Percentiles rank a stretch among this genome's conserved stretches.
Conservation (phyloP, 2,888 invertebrate genomes). For the Hyposoter dolosus region DNA sequence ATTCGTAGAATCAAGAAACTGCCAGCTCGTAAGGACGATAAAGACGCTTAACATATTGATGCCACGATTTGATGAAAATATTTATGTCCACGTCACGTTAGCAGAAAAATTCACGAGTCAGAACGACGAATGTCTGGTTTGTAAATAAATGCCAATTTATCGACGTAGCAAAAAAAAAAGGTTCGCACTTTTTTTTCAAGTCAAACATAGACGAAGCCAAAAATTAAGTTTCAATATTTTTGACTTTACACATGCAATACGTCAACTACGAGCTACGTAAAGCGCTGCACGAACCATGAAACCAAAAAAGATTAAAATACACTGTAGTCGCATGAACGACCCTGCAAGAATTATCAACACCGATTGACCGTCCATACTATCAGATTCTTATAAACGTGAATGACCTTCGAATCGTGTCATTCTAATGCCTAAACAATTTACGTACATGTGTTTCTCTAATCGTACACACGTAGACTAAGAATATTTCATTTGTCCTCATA, state of each 20-base stretch:
- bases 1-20: slow-evolving; percentile 2
- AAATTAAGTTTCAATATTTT: background rate
- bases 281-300: background rate
- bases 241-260: background rate
- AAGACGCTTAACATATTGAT: background rate
- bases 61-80: background rate
- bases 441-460: background rate
- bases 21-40: background rate
- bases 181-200: background rate
- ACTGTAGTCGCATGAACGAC: background rate
- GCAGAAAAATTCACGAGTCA: background rate
- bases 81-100: background rate
- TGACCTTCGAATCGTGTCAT: background rate
- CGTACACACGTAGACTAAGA: slow-evolving; percentile 1
- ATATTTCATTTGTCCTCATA: background rate
- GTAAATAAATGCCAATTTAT: slow-evolving; percentile 1
- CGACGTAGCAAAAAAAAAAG: background rate
- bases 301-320: background rate
- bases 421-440: background rate
- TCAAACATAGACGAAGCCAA: background rate
- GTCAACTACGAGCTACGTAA: background rate
- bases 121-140: background rate
- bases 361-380: slow-evolving; percentile 8
- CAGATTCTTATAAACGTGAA: slow-evolving; percentile 2
- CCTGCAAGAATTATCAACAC: slow-evolving; percentile 7